Conservation (phyloP, 2,113 vertebrate genomes). For the Rhynchopsitta pachyrhyncha region DNA sequence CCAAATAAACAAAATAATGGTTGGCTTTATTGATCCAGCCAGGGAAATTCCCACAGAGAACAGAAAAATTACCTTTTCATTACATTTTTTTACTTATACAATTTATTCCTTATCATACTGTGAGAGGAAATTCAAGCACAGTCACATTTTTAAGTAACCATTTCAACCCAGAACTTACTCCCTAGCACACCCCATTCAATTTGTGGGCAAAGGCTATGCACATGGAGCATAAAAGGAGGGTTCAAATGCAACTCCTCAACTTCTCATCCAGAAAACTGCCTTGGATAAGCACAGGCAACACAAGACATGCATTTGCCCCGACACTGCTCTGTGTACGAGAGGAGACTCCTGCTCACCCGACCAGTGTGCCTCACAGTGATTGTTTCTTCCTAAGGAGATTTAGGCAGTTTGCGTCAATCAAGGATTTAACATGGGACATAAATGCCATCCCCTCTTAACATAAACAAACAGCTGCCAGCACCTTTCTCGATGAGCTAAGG, state of each 20-base stretch:
- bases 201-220: accelerated
- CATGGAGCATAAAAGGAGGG: background rate
- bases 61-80: background rate
- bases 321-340: background rate
- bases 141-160: accelerated
- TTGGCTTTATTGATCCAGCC: background rate
- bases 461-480: conserved; percentile 67
- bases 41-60: background rate
- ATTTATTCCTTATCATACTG: background rate
- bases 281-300: background rate
- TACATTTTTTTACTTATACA: background rate
- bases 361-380: conserved; percentile 65
- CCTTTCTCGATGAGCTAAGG: conserved; percentile 3
- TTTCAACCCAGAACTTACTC: background rate
- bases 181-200: background rate
- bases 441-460: conserved; percentile 73
- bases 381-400: conserved; percentile 84
- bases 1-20: background rate
- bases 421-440: conserved; percentile 82
- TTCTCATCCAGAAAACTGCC: background rate
- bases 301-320: background rate
- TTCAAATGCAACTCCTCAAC: background rate
- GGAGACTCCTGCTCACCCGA: background rate
- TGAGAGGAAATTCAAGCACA: background rate
- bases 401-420: conserved; percentile 84